Evolutionary conservation across 1,140 invertebrate species (phyloP), one percentile per base, ranked within the genome.

Genomic region (Orchesella cincta): DNA sequence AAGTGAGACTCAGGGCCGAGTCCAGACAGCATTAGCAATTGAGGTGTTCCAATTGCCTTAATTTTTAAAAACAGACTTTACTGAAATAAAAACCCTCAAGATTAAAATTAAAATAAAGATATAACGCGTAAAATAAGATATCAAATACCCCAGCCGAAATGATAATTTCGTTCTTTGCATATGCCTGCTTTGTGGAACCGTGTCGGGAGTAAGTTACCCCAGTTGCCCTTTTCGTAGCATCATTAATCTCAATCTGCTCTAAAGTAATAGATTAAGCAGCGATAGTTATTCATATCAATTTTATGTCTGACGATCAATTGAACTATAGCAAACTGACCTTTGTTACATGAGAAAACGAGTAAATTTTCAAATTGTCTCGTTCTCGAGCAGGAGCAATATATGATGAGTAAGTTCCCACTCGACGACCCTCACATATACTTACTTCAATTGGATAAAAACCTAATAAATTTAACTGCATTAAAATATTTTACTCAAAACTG

Each of bases 31-130:
- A 31, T 77, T 28, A 87, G 72, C 76, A 87, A 85, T 18, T 80
- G 78, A 26, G 70, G 81, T 2, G 85, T 84, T 36, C 86, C 86
- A 71, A 87, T 80, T 51, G 3, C 8, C 62, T 67, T 29, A 67
- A 67, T 67, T 8, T 31, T 67, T 29, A 8, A 31, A 29, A 29
- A 67, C 8, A 67, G 29, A 29, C 2, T 2, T n/a, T 5, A 29
- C 28, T 16, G 26, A n/a, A n/a, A n/a, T n/a, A n/a, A n/a, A n/a
- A n/a, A n/a, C n/a, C n/a, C n/a, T n/a, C n/a, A n/a, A n/a, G n/a
- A n/a, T n/a, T n/a, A n/a, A n/a, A n/a, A n/a, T n/a, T n/a, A n/a
- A n/a, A n/a, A n/a, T n/a, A n/a, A n/a, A n/a, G 28, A 16, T 29
- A 26, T 8, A 67, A 31, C 31, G 26, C 62, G 31, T 26, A 67